A percentile compares a stretch with the other conserved stretches of the same genome.
Evolutionary conservation across 2,888 invertebrate genomes (phyloP).

Genomic region (Mimachlamys varia): DNA sequence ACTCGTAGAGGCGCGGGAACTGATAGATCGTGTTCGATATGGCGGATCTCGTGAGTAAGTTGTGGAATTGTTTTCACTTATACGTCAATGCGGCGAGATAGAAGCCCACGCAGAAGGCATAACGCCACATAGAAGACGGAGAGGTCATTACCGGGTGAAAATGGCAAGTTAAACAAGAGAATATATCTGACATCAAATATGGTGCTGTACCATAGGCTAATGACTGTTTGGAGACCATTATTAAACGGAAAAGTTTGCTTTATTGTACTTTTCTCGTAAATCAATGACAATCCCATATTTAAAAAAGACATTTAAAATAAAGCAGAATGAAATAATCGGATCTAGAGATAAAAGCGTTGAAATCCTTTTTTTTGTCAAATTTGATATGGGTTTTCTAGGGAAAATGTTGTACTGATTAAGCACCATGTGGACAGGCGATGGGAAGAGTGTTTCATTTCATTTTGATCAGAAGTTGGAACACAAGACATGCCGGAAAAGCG

Average conservation of each 20-base stretch:
- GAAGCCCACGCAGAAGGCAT: constrained; percentile 27
- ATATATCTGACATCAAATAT: no score
- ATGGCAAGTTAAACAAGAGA: neutral
- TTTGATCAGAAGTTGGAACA: no score
- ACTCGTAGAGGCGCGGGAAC: neutral
- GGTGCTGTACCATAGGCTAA: no score
- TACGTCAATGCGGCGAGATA: neutral
- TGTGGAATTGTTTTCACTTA: neutral
- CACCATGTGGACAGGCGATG: no score
- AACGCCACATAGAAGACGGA: neutral
- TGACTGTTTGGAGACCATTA: no score
- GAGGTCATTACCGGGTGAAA: constrained; percentile 5
- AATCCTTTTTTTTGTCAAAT: no score
- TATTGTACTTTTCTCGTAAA: neutral
- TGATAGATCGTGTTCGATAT: constrained; percentile 7
- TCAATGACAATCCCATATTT: neutral
- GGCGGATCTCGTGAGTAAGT: constrained; percentile 9
- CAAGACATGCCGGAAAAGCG: no score
- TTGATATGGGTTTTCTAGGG: no score
- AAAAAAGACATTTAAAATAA: neutral
- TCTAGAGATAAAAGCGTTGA: no score
- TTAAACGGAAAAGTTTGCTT: no score
- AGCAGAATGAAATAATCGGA: neutral
- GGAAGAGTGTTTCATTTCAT: no score
- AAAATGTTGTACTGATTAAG: no score